Evolutionary conservation across 92 coral and sea anemone species (phyloP).

Genomic region (Ricordea florida): DNA sequence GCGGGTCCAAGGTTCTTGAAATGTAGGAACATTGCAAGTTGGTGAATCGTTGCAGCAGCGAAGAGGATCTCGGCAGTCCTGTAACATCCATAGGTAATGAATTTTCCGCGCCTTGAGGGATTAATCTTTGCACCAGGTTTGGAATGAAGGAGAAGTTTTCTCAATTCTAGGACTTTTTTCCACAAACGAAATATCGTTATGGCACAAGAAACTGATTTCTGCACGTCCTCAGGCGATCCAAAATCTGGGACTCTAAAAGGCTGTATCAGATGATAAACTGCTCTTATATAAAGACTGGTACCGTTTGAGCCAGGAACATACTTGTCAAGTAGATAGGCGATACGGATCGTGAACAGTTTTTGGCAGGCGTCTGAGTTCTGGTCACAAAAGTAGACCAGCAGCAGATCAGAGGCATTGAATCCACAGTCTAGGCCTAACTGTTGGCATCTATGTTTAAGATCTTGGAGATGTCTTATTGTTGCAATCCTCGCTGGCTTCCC

Average conservation of each 20-base stretch:
- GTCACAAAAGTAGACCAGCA: conserved; percentile 38
- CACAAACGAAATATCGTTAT: conserved; percentile 39
- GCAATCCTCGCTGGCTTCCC: conserved; percentile 4
- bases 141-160: conserved; percentile 34
- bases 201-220: conserved; percentile 48
- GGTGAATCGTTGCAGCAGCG: conserved; percentile 21
- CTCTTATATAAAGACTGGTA: conserved; percentile 47
- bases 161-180: conserved; percentile 9
- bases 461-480: conserved; percentile 35
- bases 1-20: conserved; percentile 16
- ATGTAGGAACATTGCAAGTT: conserved; percentile 59
- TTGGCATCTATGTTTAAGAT: conserved; percentile 44
- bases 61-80: conserved; percentile 42
- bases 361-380: conserved; percentile 47
- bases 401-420: conserved; percentile 36
- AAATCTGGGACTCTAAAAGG: conserved; percentile 30
- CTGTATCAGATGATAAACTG: conserved; percentile 37
- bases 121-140: conserved; percentile 26
- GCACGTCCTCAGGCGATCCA: conserved; percentile 46
- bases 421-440: conserved; percentile 32
- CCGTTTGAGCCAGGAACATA: conserved; percentile 44
- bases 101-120: conserved; percentile 22
- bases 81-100: conserved; percentile 40
- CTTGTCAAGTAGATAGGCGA: conserved; percentile 15
- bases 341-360: conserved; percentile 5